Percentiles rank a stretch among this genome's conserved stretches.
Evolutionary conservation across 2,113 vertebrate genomes (phyloP).

Genomic region (Cyphomyrus plagiostoma): DNA sequence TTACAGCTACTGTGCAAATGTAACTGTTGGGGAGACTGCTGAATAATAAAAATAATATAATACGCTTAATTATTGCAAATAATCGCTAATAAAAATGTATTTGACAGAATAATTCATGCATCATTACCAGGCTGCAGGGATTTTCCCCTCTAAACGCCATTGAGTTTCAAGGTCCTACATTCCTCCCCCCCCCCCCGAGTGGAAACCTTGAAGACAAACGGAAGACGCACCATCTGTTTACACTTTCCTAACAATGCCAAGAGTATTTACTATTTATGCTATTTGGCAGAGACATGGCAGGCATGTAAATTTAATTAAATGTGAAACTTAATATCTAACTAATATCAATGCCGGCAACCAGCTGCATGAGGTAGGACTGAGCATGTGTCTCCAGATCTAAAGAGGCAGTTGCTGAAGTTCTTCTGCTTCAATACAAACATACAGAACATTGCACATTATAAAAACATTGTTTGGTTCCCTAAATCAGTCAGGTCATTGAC

Average conservation of each 20-base stretch:
- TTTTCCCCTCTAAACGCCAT: neutral
- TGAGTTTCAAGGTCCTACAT: neutral
- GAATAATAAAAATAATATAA: slow-evolving; percentile 1
- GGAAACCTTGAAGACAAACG: neutral
- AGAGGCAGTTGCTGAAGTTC: neutral
- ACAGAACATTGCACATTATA: neutral
- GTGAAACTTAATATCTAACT: neutral
- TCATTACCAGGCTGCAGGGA: neutral
- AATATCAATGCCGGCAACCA: neutral
- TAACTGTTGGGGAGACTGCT: neutral
- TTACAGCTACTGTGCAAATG: neutral
- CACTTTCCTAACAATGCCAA: neutral
- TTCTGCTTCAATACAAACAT: neutral
- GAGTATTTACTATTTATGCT: neutral
- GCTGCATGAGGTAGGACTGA: neutral
- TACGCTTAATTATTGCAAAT: neutral
- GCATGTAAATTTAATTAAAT: slow-evolving; percentile 6
- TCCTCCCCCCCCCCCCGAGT: neutral
- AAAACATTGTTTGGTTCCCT: neutral
- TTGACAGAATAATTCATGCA: neutral
- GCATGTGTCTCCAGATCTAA: neutral
- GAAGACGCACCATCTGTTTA: neutral
- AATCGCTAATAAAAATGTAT: neutral
- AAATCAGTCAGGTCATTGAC: neutral
- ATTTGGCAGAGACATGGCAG: neutral